A percentile compares a stretch with the other conserved stretches of the same genome.
Evolutionary conservation across 2,113 vertebrate genomes (phyloP).

Genomic region (Amblyornis subalaris): DNA sequence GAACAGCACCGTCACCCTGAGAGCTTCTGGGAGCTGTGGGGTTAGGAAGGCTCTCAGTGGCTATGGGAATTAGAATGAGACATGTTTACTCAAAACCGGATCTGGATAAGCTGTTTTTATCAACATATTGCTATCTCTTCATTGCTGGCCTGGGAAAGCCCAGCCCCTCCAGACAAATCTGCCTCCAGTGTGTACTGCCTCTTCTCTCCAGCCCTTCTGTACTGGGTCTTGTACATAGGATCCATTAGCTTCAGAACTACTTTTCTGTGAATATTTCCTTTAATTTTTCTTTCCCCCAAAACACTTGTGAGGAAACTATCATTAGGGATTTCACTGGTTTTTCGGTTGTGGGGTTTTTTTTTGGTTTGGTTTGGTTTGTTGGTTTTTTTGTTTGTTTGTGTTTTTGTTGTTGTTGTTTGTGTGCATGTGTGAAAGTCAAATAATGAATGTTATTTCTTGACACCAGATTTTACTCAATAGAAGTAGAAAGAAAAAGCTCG

Average conservation of each 20-base stretch:
- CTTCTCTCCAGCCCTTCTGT: background rate
- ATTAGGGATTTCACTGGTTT: background rate
- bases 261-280: background rate
- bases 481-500: background rate
- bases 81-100: background rate
- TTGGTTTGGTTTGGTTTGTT: too few relatives aligned
- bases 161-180: background rate
- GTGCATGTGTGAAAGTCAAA: background rate
- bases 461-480: background rate
- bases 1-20: rapidly evolving
- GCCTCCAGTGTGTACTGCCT: rapidly evolving
- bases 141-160: background rate
- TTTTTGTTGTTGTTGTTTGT: background rate
- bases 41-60: background rate
- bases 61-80: rapidly evolving
- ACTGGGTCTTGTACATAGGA: rapidly evolving
- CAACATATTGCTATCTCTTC: background rate
- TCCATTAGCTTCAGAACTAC: background rate
- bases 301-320: background rate
- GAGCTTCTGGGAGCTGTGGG: background rate
- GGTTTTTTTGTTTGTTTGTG: background rate
- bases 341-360: too few relatives aligned
- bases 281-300: background rate
- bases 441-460: background rate
- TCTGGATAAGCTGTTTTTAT: background rate